phyloP scores from a whole-genome alignment of 1,140 invertebrate species.

The Oreohelix idahoensis region DNA sequence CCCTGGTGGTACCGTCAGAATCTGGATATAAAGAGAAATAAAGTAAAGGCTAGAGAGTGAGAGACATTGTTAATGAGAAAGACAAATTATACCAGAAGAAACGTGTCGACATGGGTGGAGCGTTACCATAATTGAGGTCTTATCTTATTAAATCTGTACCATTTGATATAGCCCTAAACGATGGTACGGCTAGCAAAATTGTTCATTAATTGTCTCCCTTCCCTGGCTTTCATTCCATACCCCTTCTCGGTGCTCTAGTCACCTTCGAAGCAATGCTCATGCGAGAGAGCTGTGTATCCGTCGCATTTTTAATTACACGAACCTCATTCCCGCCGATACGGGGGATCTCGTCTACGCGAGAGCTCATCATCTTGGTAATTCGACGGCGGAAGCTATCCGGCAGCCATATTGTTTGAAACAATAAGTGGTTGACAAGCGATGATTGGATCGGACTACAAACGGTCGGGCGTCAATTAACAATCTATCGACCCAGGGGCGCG shows the following conservation, averaged over 20 bases:
- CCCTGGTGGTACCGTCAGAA: too few relatives aligned
- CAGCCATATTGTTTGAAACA: conserved; percentile 27
- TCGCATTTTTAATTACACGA: not conserved
- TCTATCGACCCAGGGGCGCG: not conserved
- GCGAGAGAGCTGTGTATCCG: not conserved
- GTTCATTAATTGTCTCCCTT: not conserved
- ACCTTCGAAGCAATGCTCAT: not conserved
- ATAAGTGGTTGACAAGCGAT: conserved; percentile 25
- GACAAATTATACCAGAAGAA: too few relatives aligned
- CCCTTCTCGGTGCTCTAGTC: not conserved
- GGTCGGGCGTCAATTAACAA: not conserved
- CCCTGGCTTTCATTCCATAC: too few relatives aligned
- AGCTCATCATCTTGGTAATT: conserved; percentile 23
- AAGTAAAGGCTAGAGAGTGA: too few relatives aligned
- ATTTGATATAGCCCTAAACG: too few relatives aligned
- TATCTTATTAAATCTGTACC: too few relatives aligned
- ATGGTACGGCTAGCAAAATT: too few relatives aligned
- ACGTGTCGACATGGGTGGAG: too few relatives aligned
- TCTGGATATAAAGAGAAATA: too few relatives aligned
- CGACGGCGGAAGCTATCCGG: conserved; percentile 26
- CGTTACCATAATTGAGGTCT: too few relatives aligned
- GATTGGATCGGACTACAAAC: not conserved
- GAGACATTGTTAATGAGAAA: too few relatives aligned
- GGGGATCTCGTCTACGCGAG: too few relatives aligned
- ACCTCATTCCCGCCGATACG: not conserved